A percentile compares a stretch with the other conserved stretches of the same genome.
Evolutionary conservation across 2,797 vertebrate species (phyloP).

Genomic region (Scolopax rusticola): DNA sequence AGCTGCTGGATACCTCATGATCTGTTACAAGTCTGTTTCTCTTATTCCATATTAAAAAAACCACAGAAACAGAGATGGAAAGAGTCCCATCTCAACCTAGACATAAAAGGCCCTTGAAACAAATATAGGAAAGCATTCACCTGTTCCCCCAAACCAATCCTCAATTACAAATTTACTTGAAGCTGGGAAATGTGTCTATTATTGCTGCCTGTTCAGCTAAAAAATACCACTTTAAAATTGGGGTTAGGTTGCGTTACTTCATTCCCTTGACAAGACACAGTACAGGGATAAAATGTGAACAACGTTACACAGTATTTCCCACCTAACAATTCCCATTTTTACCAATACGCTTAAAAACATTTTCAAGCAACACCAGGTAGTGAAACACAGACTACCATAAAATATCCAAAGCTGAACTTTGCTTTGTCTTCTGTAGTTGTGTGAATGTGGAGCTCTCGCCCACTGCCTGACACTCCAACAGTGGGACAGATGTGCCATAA

Average conservation of each 20-base stretch:
- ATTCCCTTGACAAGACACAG: rapidly evolving
- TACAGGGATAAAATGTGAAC: background rate
- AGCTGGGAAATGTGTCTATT: background rate
- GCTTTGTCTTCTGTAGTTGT: background rate
- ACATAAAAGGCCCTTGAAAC: background rate
- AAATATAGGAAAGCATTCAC: background rate
- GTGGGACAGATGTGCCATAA: no score
- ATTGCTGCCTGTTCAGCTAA: background rate
- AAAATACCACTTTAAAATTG: background rate
- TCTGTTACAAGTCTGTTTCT: background rate
- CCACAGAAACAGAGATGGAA: background rate
- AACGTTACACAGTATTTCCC: background rate
- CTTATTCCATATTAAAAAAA: background rate
- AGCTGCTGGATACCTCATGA: background rate
- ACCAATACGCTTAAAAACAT: background rate
- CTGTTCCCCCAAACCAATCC: background rate
- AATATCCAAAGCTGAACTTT: background rate
- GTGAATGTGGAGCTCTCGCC: no score
- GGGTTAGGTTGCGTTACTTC: background rate
- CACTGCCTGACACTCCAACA: no score
- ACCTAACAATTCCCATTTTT: background rate
- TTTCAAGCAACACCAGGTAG: background rate
- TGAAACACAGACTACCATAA: background rate
- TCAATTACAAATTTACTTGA: background rate
- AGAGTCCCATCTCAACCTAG: background rate